phyloP scores from a whole-genome alignment of 2,888 invertebrate genomes.

The Nymphalis polychloros region DNA sequence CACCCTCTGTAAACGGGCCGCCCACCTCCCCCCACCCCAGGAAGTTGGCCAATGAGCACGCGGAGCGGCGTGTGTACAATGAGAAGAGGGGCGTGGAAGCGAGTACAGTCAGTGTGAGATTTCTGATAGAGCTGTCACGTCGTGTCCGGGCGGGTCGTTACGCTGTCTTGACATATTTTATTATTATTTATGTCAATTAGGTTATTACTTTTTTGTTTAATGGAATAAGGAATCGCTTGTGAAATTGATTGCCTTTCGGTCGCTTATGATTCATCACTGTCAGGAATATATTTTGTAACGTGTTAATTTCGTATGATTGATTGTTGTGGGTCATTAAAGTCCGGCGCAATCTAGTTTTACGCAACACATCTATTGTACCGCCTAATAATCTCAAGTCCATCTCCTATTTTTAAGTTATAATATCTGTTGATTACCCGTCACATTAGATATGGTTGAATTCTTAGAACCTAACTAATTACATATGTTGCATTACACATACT shows the following conservation, averaged over 20 bases:
- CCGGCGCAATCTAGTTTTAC: conserved; percentile 73
- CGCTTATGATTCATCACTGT: conserved; percentile 81
- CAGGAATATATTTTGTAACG: conserved; percentile 75
- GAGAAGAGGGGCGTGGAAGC: conserved; percentile 49
- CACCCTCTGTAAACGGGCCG: conserved; percentile 53
- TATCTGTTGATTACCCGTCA: conserved; percentile 63
- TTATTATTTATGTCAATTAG: conserved; percentile 83
- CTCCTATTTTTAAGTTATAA: conserved; percentile 41
- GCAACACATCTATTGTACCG: conserved; percentile 63
- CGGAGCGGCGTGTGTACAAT: conserved; percentile 47
- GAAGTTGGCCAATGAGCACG: conserved; percentile 52
- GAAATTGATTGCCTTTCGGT: conserved; percentile 80
- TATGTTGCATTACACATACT: background rate
- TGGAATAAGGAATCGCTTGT: conserved; percentile 80
- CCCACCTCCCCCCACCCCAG: conserved; percentile 50
- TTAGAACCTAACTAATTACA: conserved; percentile 16
- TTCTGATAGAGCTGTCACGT: conserved; percentile 79
- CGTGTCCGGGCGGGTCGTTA: conserved; percentile 77
- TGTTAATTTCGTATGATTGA: conserved; percentile 81
- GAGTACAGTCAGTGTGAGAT: conserved; percentile 70
- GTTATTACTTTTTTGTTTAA: conserved; percentile 81
- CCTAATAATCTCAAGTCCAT: conserved; percentile 47
- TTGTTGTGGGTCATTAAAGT: conserved; percentile 71
- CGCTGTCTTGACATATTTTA: conserved; percentile 80
- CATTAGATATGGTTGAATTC: conserved; percentile 41